phyloP scores from a whole-genome alignment of 2,888 invertebrate genomes.

The Epistrophe grossulariae region DNA sequence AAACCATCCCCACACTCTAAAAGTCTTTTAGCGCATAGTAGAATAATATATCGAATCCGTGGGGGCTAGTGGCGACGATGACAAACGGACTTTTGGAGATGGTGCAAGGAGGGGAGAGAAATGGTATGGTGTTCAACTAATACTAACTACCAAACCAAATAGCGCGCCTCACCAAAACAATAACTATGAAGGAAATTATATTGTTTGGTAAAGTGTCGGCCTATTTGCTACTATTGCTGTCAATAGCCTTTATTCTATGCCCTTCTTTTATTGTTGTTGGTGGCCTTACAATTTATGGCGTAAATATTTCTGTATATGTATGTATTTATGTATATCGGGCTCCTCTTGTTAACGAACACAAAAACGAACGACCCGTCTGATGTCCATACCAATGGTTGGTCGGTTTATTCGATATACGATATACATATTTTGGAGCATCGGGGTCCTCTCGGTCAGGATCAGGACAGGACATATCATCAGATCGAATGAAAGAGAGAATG shows the following conservation, averaged over 20 bases:
- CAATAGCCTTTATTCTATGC: constrained; percentile 38
- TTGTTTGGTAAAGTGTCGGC: constrained; percentile 70
- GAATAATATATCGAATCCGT: constrained; percentile 52
- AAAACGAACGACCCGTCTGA: constrained; percentile 27
- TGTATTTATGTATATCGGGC: no score
- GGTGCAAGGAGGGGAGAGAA: neutral
- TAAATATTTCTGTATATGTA: constrained; percentile 50
- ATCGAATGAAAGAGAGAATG: constrained; percentile 2
- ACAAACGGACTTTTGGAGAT: constrained; percentile 16
- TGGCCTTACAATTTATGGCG: constrained; percentile 63
- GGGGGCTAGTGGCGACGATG: neutral
- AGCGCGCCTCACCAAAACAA: constrained; percentile 59
- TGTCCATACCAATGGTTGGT: constrained; percentile 23
- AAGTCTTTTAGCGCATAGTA: neutral
- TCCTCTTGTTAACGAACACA: constrained; percentile 45
- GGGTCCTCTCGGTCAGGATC: constrained; percentile 19
- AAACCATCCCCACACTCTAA: constrained; percentile 15
- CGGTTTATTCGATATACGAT: neutral
- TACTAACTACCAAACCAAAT: constrained; percentile 41
- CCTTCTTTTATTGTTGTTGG: constrained; percentile 29
- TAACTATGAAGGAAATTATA: constrained; percentile 66
- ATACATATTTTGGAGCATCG: neutral
- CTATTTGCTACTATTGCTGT: constrained; percentile 67
- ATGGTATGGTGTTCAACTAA: constrained; percentile 24
- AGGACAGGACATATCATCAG: constrained; percentile 35